A percentile compares a stretch with the other conserved stretches of the same genome.
These are phyloP conservation scores for Drosophila pandora DNA, from an alignment of 1,140 invertebrate genomes.

Conservation along the genomic window DNA sequence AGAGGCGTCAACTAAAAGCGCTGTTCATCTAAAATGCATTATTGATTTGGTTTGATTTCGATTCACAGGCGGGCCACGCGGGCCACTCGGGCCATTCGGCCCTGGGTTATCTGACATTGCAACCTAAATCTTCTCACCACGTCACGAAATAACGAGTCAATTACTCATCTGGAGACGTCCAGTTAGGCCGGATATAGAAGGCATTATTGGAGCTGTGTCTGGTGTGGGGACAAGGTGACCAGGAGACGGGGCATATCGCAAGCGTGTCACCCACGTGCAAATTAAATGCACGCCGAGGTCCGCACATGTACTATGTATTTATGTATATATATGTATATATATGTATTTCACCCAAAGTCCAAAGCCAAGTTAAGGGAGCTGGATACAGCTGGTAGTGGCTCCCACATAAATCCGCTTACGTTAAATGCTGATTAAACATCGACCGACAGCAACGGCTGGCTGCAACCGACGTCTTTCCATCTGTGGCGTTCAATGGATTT, in stretches of 20 bases:
- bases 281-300: conserved; percentile 38
- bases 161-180: conserved; percentile 51
- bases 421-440: conserved; percentile 66
- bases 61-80: not conserved
- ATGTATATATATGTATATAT: no score
- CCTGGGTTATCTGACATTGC: not conserved
- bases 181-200: conserved; percentile 53
- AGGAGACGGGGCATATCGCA: conserved; percentile 34
- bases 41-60: conserved; percentile 36
- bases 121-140: not conserved
- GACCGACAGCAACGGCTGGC: conserved; percentile 8
- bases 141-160: conserved; percentile 53
- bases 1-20: conserved; percentile 25
- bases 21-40: conserved; percentile 64
- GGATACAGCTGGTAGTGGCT: conserved; percentile 6
- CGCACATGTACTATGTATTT: no score
- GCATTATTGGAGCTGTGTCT: conserved; percentile 14
- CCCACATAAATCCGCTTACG: conserved; percentile 67
- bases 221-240: conserved; percentile 30
- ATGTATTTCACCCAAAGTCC: not conserved
- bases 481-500: conserved; percentile 61
- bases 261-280: conserved; percentile 62
- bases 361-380: conserved; percentile 2
- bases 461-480: conserved; percentile 9
- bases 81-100: no score